Base-by-base conservation (phyloP, 1,140 invertebrate genomes). In the Neodiprion fabricii region DNA sequence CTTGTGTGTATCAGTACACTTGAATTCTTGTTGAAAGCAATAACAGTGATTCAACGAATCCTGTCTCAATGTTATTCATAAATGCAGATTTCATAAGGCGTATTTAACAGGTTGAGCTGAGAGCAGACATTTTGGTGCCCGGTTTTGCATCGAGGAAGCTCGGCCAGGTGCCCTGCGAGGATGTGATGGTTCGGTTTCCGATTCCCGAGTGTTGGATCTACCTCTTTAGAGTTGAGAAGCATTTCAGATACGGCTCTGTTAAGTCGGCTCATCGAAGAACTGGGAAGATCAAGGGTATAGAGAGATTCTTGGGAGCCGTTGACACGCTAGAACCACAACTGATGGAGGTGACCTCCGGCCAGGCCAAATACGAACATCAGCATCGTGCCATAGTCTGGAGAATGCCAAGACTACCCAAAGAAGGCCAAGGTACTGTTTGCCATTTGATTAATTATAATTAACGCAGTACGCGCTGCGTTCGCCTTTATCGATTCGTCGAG, bases 131-230 rank as follows among this genome's bases (percentile, higher is more conserved):
- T 74, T 89, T 99, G 77, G 97, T 99, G 50, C 98, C 98, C 12
- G 98, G 98, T 14, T 99, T 98, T 86, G 95, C 96, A 53, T 98
- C 96, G 74, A 93, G 97, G 82, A 97, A 97, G 89, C 90, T 98
- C 70, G 97, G 98, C 9, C 95, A 96, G 85, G 94, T 99, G 78
- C 98, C 97, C 69, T 99, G 98, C 88, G 97, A 99, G 89, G 98
- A 99, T 88, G 98, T 99, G 66, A 94, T 96, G 83, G 95, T 99
- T 61, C 91, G 97, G 72, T 98, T 99, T 86, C 98, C 98, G 7
- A 97, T 99, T 78, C 99, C 99, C 40, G 98, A 99, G 89, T 96
- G 95, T 82, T 99, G 99, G 99, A 97, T 99, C 80, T 99, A 99
- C 87, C 90, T 99, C 81, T 99, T 99, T 89, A 91, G 99, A 76